Conservation (phyloP, 2,113 vertebrate genomes). For the Tenebrosternarchus preto region DNA sequence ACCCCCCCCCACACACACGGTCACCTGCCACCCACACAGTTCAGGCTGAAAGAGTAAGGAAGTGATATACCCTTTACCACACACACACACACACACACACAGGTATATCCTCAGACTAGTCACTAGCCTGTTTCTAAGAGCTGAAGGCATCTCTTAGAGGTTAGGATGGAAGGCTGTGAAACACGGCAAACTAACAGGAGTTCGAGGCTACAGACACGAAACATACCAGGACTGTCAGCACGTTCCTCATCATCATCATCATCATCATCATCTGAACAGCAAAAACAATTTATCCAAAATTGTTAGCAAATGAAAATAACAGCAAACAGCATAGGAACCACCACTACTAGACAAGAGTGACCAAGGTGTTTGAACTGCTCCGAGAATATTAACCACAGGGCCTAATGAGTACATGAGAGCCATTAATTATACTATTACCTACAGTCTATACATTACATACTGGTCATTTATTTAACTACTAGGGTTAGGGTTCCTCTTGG, state of each 20-base stretch:
- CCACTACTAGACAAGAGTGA: conserved; percentile 70
- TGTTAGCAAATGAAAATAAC: conserved; percentile 50
- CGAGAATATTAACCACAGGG: too few relatives aligned
- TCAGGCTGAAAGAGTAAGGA: neutral
- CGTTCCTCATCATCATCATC: conserved; percentile 61
- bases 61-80: conserved; percentile 1
- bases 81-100: neutral
- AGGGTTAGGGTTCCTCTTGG: neutral
- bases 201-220: conserved; percentile 47
- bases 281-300: conserved; percentile 67
- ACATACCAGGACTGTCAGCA: conserved; percentile 77
- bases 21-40: conserved; percentile 12
- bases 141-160: conserved; percentile 42
- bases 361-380: conserved; percentile 60
- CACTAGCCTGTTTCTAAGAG: neutral
- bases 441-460: too few relatives aligned
- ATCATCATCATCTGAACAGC: conserved; percentile 65
- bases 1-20: too few relatives aligned
- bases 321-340: conserved; percentile 57
- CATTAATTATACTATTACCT: neutral
- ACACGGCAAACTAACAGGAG: conserved; percentile 65
- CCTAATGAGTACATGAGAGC: neutral
- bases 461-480: too few relatives aligned
- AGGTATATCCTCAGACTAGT: neutral
- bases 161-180: conserved; percentile 37